Conservation (phyloP, 2,113 vertebrate species). For the Perca flavescens region DNA sequence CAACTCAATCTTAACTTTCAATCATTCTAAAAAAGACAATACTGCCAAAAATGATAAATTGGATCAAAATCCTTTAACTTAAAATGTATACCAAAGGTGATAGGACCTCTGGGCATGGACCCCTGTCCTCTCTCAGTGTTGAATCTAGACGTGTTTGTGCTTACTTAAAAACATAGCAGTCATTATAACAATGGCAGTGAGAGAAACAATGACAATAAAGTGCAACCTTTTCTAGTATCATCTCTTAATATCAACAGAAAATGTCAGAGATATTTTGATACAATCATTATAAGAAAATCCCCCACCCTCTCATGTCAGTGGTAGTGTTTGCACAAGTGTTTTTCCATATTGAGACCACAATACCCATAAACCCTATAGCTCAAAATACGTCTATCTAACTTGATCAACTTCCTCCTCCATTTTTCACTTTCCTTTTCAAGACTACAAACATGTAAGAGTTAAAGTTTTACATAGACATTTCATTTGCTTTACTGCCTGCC, state of each 20-base stretch:
- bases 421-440: conserved; percentile 13
- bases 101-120: not conserved
- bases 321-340: conserved; percentile 19
- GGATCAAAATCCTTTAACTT: not conserved
- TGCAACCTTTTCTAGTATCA: not conserved
- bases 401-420: conserved; percentile 43
- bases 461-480: conserved; percentile 4
- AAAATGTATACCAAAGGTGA: not conserved
- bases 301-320: conserved; percentile 9
- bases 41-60: not conserved
- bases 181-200: not conserved
- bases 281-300: conserved; percentile 4
- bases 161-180: not conserved
- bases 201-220: not conserved
- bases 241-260: not conserved
- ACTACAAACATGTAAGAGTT: not conserved
- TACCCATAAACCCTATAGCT: conserved; percentile 28
- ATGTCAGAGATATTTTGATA: not conserved
- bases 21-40: not conserved
- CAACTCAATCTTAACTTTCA: not conserved
- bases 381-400: not conserved
- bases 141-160: no score
- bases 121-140: not conserved
- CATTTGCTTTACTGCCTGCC: not conserved
- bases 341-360: conserved; percentile 37